A percentile compares a stretch with the other conserved stretches of the same genome.
Evolutionary conservation across 2,113 vertebrate genomes (phyloP).

Genomic region (Nothoprocta perdicaria): DNA sequence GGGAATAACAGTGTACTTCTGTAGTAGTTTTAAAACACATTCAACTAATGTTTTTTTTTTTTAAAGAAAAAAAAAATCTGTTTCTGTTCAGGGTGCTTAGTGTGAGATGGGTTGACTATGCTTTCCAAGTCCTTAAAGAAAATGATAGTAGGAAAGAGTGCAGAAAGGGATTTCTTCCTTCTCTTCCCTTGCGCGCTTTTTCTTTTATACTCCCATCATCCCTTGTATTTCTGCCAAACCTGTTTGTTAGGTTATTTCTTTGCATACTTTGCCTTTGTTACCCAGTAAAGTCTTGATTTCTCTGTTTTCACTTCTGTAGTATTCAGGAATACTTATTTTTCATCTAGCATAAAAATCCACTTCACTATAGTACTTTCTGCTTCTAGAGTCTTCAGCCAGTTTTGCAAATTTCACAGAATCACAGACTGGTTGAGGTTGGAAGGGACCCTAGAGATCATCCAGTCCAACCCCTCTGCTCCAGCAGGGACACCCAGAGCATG

Average conservation of each 20-base stretch:
- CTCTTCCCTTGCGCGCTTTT: neutral
- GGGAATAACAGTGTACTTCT: neutral
- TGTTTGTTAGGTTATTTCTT: neutral
- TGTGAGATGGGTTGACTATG: neutral
- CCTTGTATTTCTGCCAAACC: neutral
- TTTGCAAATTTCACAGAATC: neutral
- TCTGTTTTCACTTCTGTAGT: neutral
- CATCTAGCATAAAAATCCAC: neutral
- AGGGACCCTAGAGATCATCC: too few relatives aligned
- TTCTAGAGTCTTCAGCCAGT: neutral
- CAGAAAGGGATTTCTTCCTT: neutral
- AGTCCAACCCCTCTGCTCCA: too few relatives aligned
- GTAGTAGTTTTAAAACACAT: neutral
- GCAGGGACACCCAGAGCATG: too few relatives aligned
- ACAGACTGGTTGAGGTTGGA: too few relatives aligned
- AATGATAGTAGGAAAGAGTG: neutral
- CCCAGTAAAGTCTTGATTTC: neutral
- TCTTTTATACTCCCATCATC: rapidly evolving
- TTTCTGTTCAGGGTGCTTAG: neutral
- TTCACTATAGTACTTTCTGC: neutral
- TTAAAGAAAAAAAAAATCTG: neutral
- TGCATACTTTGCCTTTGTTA: neutral
- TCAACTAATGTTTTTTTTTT: neutral
- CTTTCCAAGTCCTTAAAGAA: neutral
- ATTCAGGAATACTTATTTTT: neutral